Evolutionary conservation across 2,797 vertebrate species (phyloP), one percentile per base, ranked within the genome.

Genomic region (Acrossocheilus fasciatus): DNA sequence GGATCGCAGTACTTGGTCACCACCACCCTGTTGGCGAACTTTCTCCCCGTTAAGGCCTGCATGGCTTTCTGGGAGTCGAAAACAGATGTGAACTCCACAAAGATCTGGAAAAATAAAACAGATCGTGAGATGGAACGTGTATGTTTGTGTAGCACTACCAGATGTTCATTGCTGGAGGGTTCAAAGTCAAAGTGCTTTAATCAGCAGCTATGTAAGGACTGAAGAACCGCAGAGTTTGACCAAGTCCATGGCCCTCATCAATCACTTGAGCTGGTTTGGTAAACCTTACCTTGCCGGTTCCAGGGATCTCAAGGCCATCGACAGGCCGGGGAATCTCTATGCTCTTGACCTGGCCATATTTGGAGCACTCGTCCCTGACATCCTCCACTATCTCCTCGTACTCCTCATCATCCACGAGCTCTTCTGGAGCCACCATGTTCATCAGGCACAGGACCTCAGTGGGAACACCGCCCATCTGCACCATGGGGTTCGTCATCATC

Each of bases 1-100:
- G 97, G 97, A 94, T 98, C 98, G 94, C 97, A 98, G 95, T 98
- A 98, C 92, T 98, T 98, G 90, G 97, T 98, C 94, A 98, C 98
- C 89, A 98, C 98, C 93, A 98, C 97, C 91, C 97, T 95, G 95
- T 98, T 98, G 91, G 97, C 97, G 91, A 98, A 98, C 94, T 98
- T 98, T 93, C 98, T 96, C 82, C 98, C 98, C 0, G 97, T 98
- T 88, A 98, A 95, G 84, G 97, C 97, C 94, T 98, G 97, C 98
- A 98, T 98, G 93, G 98, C 97, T 94, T 98, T 98, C 96, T 98
- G 98, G 94, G 97, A 97, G 95, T 98, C 97, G 39, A 97, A 98
- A 87, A 98, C 96, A 0, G 97, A 96, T 80, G 96, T 97, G 95
- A 98, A 98, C 94, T 98, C 98, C 95, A 98, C 97, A 81, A 98